These are phyloP conservation scores for Drusus annulatus DNA, from an alignment of 1,140 invertebrate genomes.

Conservation along the genomic window DNA sequence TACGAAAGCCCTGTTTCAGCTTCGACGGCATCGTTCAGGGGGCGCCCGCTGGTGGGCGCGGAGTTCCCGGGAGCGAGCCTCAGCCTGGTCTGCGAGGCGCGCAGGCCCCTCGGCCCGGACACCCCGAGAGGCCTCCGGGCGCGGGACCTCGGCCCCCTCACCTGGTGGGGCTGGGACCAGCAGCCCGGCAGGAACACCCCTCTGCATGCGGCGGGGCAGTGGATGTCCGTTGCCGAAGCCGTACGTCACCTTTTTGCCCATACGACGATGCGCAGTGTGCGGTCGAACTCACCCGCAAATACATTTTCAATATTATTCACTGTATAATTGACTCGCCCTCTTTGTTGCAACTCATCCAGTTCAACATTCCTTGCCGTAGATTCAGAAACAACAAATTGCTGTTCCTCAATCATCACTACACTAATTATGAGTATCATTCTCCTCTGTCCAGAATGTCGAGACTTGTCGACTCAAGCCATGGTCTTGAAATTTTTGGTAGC, in stretches of 20 bases:
- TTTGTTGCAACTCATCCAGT: too few species aligned
- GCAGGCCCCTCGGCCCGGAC: not conserved
- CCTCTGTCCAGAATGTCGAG: too few species aligned
- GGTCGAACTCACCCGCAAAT: too few species aligned
- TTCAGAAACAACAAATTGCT: too few species aligned
- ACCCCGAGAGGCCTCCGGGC: not conserved
- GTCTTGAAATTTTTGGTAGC: too few species aligned
- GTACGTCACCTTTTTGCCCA: not conserved
- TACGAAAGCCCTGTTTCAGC: not conserved
- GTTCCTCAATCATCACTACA: too few species aligned
- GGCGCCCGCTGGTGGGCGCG: not conserved
- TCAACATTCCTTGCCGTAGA: too few species aligned
- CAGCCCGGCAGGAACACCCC: not conserved
- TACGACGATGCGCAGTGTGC: too few species aligned
- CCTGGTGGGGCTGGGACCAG: conserved; percentile 7
- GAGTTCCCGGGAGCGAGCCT: not conserved
- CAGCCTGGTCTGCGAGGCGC: not conserved
- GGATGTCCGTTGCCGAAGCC: not conserved
- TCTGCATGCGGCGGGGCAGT: not conserved
- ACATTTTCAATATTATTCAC: too few species aligned
- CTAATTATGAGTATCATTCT: too few species aligned
- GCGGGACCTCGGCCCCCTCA: not conserved
- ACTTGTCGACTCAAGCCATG: too few species aligned
- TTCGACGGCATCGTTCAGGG: conserved; percentile 10
- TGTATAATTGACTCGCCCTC: too few species aligned